Conservation (phyloP, 1,140 invertebrate genomes). For the Drosophila pseudoananassae region DNA sequence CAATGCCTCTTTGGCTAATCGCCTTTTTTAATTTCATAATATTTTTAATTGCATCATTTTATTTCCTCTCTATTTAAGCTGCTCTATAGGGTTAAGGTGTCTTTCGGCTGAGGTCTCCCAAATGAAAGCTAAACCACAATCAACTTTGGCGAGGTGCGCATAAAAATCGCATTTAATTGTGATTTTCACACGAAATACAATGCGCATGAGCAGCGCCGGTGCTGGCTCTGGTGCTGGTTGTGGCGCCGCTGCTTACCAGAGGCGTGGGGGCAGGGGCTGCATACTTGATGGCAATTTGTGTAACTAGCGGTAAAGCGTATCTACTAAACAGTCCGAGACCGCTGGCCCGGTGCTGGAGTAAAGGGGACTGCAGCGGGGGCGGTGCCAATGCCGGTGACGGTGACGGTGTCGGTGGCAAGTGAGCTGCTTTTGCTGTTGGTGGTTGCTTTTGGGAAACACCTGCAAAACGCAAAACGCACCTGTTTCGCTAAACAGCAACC, state of each 20-base stretch:
- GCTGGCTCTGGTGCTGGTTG: conserved; percentile 37
- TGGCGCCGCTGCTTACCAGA: conserved; percentile 36
- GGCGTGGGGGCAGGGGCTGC: background rate
- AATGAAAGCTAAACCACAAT: conserved; percentile 59
- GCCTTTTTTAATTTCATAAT: too few species aligned
- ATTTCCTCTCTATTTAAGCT: background rate
- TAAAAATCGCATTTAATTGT: conserved; percentile 83
- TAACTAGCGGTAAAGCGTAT: conserved; percentile 81
- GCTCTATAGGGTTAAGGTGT: conserved; percentile 17
- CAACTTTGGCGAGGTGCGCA: conserved; percentile 68
- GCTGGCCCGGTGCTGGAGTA: conserved; percentile 7
- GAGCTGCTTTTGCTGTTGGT: conserved; percentile 37
- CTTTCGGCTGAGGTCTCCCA: conserved; percentile 27
- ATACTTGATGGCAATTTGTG: conserved; percentile 69
- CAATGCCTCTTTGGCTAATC: background rate
- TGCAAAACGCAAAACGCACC: conserved; percentile 83
- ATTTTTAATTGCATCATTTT: background rate
- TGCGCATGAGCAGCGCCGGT: conserved; percentile 69
- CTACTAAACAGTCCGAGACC: conserved; percentile 73
- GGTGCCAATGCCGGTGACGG: background rate
- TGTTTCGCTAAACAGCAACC: conserved; percentile 73
- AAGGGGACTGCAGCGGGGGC: too few species aligned
- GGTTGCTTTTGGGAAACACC: conserved; percentile 82
- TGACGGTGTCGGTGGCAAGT: background rate
- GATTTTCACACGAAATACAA: conserved; percentile 83